phyloP scores from a whole-genome alignment of 2,113 vertebrate species.

The Psilopogon haemacephalus region DNA sequence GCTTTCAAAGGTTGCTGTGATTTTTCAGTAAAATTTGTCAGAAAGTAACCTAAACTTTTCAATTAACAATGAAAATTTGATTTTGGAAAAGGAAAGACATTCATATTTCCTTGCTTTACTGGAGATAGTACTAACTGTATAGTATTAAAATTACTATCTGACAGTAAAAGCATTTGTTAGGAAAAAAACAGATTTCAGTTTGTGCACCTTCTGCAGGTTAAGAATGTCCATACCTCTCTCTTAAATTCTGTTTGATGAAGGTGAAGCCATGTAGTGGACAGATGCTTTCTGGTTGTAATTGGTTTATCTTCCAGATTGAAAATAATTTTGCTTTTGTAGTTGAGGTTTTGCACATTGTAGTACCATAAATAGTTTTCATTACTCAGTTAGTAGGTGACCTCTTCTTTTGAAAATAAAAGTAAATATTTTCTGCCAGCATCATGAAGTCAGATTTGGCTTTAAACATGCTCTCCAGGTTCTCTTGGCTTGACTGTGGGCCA shows the following conservation, averaged over 20 bases:
- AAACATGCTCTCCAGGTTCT: rapidly evolving
- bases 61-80: neutral
- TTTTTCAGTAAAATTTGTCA: neutral
- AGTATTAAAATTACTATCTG: neutral
- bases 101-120: neutral
- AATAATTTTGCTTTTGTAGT: neutral
- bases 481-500: neutral
- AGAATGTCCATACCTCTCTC: neutral
- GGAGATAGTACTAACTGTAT: neutral
- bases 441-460: neutral
- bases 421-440: neutral
- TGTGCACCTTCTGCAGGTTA: neutral
- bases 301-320: neutral
- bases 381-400: neutral
- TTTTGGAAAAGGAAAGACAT: neutral
- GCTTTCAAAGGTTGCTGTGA: neutral
- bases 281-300: neutral
- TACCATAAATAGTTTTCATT: neutral
- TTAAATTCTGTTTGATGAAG: neutral
- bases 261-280: neutral
- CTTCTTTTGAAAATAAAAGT: neutral
- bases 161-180: neutral
- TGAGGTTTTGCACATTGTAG: neutral
- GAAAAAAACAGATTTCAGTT: neutral
- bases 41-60: neutral